Evolutionary conservation across 1,140 invertebrate genomes (phyloP).

Genomic region (Calycopis cecrops): DNA sequence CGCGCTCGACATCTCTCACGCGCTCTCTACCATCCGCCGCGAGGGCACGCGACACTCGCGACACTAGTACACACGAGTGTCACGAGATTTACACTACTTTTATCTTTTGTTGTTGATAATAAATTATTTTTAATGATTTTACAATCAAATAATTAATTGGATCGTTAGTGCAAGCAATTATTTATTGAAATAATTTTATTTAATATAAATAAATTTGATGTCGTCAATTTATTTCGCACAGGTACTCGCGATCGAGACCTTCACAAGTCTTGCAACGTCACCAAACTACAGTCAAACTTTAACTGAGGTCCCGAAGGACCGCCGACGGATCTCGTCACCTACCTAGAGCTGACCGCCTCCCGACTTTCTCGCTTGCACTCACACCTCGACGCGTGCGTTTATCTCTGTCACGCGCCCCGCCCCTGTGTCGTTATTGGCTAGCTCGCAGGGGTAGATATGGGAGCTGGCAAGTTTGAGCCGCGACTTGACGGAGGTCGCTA

Average conservation of each 20-base stretch:
- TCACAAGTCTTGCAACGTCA: slow-evolving; percentile 1
- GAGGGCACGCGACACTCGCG: neutral
- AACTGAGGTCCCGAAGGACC: slow-evolving; percentile 28
- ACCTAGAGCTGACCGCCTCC: slow-evolving; percentile 21
- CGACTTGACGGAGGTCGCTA: too few relatives aligned
- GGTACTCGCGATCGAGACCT: neutral
- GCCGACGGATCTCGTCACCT: slow-evolving; percentile 18
- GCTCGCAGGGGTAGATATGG: slow-evolving; percentile 14
- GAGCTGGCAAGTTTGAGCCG: slow-evolving; percentile 2
- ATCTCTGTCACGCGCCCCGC: slow-evolving; percentile 27
- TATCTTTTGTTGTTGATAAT: too few relatives aligned
- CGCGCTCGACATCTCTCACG: slow-evolving; percentile 39
- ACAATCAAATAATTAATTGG: too few relatives aligned
- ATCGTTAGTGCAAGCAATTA: too few relatives aligned
- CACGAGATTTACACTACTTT: too few relatives aligned
- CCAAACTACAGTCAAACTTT: slow-evolving; percentile 27
- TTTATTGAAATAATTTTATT: too few relatives aligned
- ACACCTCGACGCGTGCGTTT: neutral
- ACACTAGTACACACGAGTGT: neutral
- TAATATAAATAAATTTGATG: too few relatives aligned
- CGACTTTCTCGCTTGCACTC: slow-evolving; percentile 19
- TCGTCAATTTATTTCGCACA: neutral
- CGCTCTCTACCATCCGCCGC: slow-evolving; percentile 6
- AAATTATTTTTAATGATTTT: too few relatives aligned
- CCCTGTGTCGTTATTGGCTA: slow-evolving; percentile 28